Evolutionary conservation across 2,113 vertebrate species (phyloP), one percentile per base, ranked within the genome.

Genomic region (Nesogale talazaci): DNA sequence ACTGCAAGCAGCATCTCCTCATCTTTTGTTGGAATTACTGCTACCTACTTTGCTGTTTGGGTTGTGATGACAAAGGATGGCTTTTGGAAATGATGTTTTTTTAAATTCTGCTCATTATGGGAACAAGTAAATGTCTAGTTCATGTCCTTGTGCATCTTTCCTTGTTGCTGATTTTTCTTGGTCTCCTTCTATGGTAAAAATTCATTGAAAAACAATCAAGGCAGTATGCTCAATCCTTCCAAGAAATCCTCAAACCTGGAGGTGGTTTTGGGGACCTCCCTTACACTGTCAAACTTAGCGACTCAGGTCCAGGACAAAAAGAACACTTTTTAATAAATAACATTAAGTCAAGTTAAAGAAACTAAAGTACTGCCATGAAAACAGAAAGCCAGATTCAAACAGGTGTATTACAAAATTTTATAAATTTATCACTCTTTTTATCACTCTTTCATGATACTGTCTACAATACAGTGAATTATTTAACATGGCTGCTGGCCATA

Each of bases 351-450:
- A 65, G 17, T 87, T 91, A 31, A 91, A 56, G 4, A 81, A 46
- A 69, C 31, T 36, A 59, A 86, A 79, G 40, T 23, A 65, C 42
- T 36, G 90, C 77, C 57, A 85, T 82, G 31, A 12, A 52, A 52
- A 79, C 6, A 83, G 42, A 78, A 82, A 92, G 76, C 46, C 14
- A 76, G 38, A 7, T 12, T 77, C 83, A 52, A 52, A 52, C 46
- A 52, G 46, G 46, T 52, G 46, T 12, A 52, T 52, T 52, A 52
- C 9, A 12, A 52, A 52, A 52, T 85, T 95, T 86, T 36, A 76
- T 93, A 72, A 86, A 93, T 40, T 42, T 6, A 63, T n/a, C n/a
- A n/a, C n/a, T n/a, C n/a, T n/a, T 88, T 88, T 11, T 61, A 76
- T 65, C 46, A 76, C 15, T 83, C 63, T 74, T 88, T 86, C 38